phyloP scores from a whole-genome alignment of 2,888 invertebrate species.

The Chloroclysta siterata region DNA sequence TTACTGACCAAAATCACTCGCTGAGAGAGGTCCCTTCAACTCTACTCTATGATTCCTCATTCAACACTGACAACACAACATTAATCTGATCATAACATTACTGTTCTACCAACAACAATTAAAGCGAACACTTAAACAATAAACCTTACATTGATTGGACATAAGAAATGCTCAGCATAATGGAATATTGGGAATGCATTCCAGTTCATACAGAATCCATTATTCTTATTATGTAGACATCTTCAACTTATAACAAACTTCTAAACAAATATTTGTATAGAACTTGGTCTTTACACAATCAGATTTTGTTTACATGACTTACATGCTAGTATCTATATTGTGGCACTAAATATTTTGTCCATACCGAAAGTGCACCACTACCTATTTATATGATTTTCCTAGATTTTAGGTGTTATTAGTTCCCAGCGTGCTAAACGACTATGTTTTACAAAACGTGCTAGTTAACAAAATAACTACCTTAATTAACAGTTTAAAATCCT shows the following conservation, averaged over 20 bases:
- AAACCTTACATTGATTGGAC: constrained; percentile 48
- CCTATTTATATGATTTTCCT: constrained; percentile 48
- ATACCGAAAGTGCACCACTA: constrained; percentile 55
- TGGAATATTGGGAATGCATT: constrained; percentile 78
- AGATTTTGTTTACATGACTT: constrained; percentile 47
- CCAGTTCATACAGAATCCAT: constrained; percentile 55
- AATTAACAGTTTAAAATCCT: constrained; percentile 25
- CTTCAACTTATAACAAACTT: constrained; percentile 72
- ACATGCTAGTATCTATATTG: constrained; percentile 50
- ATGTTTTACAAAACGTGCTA: constrained; percentile 56
- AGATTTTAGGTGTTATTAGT: constrained; percentile 51
- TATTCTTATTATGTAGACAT: constrained; percentile 57
- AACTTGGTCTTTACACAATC: constrained; percentile 55
- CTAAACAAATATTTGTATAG: constrained; percentile 66
- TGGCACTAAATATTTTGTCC: constrained; percentile 54
- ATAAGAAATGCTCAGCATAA: constrained; percentile 64
- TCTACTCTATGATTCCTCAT: constrained; percentile 2
- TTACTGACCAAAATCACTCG: constrained; percentile 38
- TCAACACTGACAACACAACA: constrained; percentile 52
- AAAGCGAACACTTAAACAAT: constrained; percentile 36
- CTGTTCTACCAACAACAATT: constrained; percentile 34
- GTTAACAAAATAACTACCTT: constrained; percentile 48
- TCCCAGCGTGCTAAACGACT: constrained; percentile 60
- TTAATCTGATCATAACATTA: constrained; percentile 26
- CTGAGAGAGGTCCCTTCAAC: constrained; percentile 51